phyloP scores from a whole-genome alignment of 2,113 vertebrate species.

The Corapipo altera region DNA sequence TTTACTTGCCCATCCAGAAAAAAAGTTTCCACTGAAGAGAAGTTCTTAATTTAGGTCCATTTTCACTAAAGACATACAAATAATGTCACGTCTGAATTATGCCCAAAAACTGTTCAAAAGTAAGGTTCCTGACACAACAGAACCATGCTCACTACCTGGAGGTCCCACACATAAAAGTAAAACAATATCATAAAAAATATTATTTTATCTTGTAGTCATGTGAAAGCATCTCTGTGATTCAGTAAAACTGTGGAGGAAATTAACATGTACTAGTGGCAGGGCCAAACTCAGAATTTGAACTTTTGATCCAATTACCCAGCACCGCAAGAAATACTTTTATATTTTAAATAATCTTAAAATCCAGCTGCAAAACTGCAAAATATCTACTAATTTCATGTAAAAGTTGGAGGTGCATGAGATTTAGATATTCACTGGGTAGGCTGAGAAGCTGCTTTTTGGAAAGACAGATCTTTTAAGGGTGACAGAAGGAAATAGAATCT shows the following conservation, averaged over 20 bases:
- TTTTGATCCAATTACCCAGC: not conserved
- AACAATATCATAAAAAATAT: not conserved
- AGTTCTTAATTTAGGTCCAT: not conserved
- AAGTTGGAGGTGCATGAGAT: not conserved
- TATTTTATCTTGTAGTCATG: not conserved
- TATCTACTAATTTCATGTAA: rapidly evolving
- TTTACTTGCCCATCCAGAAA: not conserved
- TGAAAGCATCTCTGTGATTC: not conserved
- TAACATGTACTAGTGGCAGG: not conserved
- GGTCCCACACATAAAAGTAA: not conserved
- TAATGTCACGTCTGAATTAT: not conserved
- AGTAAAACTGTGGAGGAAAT: not conserved
- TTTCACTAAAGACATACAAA: not conserved
- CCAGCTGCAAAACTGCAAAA: not conserved
- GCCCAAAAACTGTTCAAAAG: not conserved
- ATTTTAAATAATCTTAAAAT: not conserved
- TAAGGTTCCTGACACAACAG: not conserved
- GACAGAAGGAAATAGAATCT: not conserved
- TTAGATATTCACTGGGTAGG: not conserved
- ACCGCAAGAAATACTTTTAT: not conserved
- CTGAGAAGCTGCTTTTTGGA: not conserved
- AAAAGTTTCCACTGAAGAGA: not conserved
- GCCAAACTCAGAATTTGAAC: not conserved
- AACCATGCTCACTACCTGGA: not conserved
- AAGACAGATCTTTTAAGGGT: not conserved